Evolutionary conservation across 2,113 vertebrate species (phyloP).

Genomic region (Gobius niger): DNA sequence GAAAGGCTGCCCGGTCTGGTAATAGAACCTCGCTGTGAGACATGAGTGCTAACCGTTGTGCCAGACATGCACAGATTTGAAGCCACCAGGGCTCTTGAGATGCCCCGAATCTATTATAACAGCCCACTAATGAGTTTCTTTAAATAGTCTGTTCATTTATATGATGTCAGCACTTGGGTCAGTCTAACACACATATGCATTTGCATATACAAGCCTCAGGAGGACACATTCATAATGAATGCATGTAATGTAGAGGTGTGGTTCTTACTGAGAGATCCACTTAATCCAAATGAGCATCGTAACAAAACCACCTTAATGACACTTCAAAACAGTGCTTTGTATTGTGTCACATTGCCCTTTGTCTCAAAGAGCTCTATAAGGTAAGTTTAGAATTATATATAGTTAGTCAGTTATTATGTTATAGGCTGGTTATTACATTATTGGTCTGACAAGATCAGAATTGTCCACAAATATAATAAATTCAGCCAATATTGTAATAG

Average conservation of each 20-base stretch:
- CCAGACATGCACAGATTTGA: slow-evolving; percentile 30
- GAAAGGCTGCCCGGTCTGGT: too few species aligned
- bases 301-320: slow-evolving; percentile 15
- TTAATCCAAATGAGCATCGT: slow-evolving; percentile 39
- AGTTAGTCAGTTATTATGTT: too few species aligned
- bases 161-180: slow-evolving; percentile 69
- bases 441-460: too few species aligned
- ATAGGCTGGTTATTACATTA: too few species aligned
- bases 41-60: too few species aligned
- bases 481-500: too few species aligned
- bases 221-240: slow-evolving; percentile 40
- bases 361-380: neutral
- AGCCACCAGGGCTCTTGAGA: slow-evolving; percentile 42
- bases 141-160: slow-evolving; percentile 71
- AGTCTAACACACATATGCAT: slow-evolving; percentile 42
- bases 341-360: neutral
- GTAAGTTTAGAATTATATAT: too few species aligned
- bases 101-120: slow-evolving; percentile 59
- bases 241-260: slow-evolving; percentile 40
- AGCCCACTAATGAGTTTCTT: slow-evolving; percentile 70
- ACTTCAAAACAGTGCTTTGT: neutral
- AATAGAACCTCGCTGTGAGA: too few species aligned
- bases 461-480: too few species aligned
- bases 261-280: slow-evolving; percentile 36
- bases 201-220: slow-evolving; percentile 30